Percentiles rank a stretch among this genome's conserved stretches.
Conservation (phyloP, 2,113 vertebrate genomes). For the Haemorhous mexicanus region DNA sequence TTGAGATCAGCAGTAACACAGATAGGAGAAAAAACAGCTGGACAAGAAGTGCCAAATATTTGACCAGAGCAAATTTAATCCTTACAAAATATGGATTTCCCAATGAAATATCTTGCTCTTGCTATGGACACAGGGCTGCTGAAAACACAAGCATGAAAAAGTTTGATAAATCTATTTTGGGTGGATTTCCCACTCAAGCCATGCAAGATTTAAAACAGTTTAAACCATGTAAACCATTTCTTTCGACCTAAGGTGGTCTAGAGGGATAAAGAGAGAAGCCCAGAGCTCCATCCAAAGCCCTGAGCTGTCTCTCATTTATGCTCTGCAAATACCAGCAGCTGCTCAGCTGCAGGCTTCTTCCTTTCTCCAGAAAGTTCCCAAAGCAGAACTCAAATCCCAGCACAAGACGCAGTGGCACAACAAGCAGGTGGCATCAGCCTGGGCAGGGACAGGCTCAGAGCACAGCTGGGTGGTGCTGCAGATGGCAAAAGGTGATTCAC, state of each 20-base stretch:
- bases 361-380: background rate
- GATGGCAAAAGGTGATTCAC: background rate
- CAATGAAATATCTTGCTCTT: background rate
- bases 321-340: background rate
- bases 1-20: background rate
- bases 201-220: background rate
- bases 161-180: background rate
- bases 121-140: background rate
- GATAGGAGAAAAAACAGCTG: background rate
- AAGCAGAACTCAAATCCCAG: background rate
- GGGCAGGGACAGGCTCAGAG: background rate
- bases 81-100: background rate
- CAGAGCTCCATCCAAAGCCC: background rate
- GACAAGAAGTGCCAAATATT: background rate
- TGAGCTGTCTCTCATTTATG: background rate
- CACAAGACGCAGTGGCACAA: background rate
- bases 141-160: background rate
- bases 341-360: background rate
- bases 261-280: background rate
- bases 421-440: background rate
- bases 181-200: background rate
- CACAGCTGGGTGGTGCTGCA: background rate
- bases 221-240: background rate
- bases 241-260: background rate
- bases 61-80: background rate